Evolutionary conservation across 1,140 invertebrate genomes (phyloP), one percentile per base, ranked within the genome.

Genomic region (Pinna nobilis): DNA sequence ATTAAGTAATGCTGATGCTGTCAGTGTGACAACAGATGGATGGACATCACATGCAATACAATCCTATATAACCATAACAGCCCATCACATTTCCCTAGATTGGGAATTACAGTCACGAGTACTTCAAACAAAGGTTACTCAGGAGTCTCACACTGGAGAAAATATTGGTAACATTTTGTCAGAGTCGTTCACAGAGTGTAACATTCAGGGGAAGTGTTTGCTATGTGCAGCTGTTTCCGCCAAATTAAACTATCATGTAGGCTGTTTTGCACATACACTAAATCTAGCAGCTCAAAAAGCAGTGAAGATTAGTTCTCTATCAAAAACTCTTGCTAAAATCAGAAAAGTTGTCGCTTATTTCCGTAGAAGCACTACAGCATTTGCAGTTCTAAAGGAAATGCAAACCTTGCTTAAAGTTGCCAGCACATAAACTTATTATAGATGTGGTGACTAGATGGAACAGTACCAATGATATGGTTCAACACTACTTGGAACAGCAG

Each of bases 401-500:
- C 66, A 73, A 59, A 39, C 15, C n/a, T 32, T 49, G 25, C 9
- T 57, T 70, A 2, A 33, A 68, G 15, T 28, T 73, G 20, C 57
- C 70, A n/a, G 37, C 53, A 6, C 64, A 77, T 32, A 73, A 53
- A 77, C 37, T 73, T 0, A 41, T 77, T 3, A 51, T 53, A 35
- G 75, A 77, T 70, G 75, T 77, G 6, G 20, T 11, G 28, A 73
- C 75, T 9, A 35, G 75, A 9, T 77, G 75, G 75, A 77, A 77
- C 20, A 50, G 37, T 28, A 66, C 20, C 57, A 67, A 53, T 28
- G 50, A 68, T 23, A 77, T 77, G 70, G 33, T 67, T 2, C 28
- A 64, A 35, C 13, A 65, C 20, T 77, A 47, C 47, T 33, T 73
- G 2, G 65, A 77, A 50, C 70, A 69, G 23, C 63, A 77, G 47